Evolutionary conservation across 2,113 vertebrate species (phyloP), one percentile per base, ranked within the genome.

Genomic region (Apodemus sylvaticus): DNA sequence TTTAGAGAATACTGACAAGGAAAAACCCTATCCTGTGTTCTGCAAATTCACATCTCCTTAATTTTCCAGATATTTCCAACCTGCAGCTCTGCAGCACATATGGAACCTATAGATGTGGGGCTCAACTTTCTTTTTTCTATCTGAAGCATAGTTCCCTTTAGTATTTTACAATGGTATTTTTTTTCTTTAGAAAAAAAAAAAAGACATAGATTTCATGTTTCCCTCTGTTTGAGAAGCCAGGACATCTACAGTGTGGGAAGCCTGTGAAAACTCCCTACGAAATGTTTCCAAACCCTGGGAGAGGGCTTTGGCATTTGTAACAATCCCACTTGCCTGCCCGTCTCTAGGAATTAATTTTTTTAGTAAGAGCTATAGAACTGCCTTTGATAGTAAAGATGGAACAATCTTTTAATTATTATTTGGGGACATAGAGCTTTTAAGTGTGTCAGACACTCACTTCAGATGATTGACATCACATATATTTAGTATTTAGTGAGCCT

Each of bases 111-210:
- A 60, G 55, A 64, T 51, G 70, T 34, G 77, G 62, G 68, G 34
- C 20, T 16, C 51, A 74, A 74, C 19, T 31, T 6, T 86, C 8
- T 89, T 74, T 74, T 62, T 48, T 78, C 24, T 1, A 71, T 16
- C 48, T 2, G 13, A 94, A 66, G 62, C 79, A 42, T 68, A 36
- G 16, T 24, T 96, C 93, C 45, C 70, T 85, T 93, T 78, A 62
- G 88, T 77, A 81, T 94, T 91, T 42, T 24, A 39, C 24, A 20
- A 20, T 31, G 45, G 5, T 74, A 79, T 89, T 93, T 97, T 79
- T 64, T 51, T 36, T 42, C 22, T 64, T 55, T 39, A 22, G 55
- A 36, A 3, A 5, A 76, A 66, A n/a, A 79, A 22, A 11, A 42
- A 60, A 60, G 29, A 64, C 14, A 64, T 0, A 1, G 83, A 95